A percentile compares a stretch with the other conserved stretches of the same genome.
Conservation (phyloP, 2,888 invertebrate genomes). For the Acanthococcus lagerstroemiae region DNA sequence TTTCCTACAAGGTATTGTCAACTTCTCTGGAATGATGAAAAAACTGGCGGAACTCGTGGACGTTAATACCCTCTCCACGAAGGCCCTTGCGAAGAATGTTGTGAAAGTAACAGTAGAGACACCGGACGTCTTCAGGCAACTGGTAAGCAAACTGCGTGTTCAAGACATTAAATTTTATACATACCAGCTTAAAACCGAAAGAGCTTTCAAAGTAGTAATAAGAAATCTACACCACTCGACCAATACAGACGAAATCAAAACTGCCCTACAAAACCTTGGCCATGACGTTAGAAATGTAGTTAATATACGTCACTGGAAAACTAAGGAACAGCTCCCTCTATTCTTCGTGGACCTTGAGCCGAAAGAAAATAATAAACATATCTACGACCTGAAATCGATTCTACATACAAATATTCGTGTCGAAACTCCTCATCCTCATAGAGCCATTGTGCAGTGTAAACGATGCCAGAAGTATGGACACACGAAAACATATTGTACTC, state of each 20-base stretch:
- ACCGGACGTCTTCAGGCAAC: neutral
- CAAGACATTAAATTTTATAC: neutral
- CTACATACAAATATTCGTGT: neutral
- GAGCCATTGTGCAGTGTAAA: constrained; percentile 6
- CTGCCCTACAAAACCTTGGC: neutral
- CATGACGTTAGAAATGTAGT: neutral
- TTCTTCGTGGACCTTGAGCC: constrained; percentile 17
- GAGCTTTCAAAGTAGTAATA: constrained; percentile 2
- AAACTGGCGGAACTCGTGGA: neutral
- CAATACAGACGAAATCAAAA: too few relatives aligned
- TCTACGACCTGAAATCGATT: neutral
- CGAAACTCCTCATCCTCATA: neutral
- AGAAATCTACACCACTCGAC: neutral
- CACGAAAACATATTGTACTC: constrained; percentile 23
- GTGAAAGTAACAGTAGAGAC: neutral
- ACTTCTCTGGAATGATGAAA: neutral
- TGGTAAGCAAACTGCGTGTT: neutral
- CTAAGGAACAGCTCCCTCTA: constrained; percentile 3
- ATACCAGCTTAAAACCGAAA: neutral
- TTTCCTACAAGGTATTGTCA: neutral
- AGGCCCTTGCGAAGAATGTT: neutral
- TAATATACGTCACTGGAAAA: constrained; percentile 1
- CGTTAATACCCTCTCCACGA: neutral
- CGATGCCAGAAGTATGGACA: constrained; percentile 18
- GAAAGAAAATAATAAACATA: neutral